These are phyloP conservation scores for Lycocorax pyrrhopterus DNA, from an alignment of 2,113 vertebrate genomes.

Conservation along the genomic window DNA sequence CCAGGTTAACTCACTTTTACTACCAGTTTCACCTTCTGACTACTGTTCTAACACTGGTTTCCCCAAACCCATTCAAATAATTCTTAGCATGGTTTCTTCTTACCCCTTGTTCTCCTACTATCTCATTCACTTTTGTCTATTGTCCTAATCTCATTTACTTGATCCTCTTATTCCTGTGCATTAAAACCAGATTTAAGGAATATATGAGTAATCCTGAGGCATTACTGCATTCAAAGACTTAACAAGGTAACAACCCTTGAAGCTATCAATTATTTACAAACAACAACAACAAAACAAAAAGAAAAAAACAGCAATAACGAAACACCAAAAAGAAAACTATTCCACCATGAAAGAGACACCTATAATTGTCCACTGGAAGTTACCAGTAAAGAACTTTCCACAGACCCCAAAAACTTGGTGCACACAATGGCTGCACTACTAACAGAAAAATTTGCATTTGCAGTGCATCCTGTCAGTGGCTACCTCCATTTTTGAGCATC, in stretches of 20 bases:
- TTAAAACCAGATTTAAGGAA: background rate
- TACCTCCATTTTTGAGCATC: background rate
- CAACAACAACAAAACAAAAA: background rate
- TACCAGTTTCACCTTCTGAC: background rate
- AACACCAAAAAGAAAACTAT: background rate
- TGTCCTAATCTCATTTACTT: background rate
- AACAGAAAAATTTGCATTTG: background rate
- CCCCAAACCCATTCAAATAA: background rate
- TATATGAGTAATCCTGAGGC: background rate
- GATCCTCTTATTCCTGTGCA: background rate
- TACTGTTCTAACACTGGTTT: background rate
- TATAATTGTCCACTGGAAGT: background rate
- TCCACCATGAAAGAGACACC: background rate
- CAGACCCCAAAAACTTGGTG: background rate
- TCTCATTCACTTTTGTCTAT: background rate
- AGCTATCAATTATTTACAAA: background rate
- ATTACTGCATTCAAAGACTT: background rate
- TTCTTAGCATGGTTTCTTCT: background rate
- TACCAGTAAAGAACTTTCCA: background rate
- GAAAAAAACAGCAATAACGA: accelerated
- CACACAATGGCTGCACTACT: background rate
- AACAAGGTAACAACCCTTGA: background rate
- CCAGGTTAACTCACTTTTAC: background rate
- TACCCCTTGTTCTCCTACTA: background rate
- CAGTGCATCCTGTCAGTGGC: background rate